Conservation (phyloP, 2,888 invertebrate species). For the Xestia rhomboidea region DNA sequence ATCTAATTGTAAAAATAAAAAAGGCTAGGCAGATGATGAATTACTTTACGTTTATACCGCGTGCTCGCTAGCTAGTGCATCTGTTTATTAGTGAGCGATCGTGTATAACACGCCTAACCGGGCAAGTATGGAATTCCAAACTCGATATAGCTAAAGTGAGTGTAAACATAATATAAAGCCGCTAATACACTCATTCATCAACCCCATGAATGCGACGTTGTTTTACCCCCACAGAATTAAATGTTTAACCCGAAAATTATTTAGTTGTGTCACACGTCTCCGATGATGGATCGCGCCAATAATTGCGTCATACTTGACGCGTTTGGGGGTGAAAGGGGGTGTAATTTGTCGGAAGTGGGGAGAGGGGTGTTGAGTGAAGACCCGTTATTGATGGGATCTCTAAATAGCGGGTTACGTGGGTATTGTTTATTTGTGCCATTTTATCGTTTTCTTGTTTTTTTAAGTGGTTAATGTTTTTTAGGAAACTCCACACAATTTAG, state of each 20-base stretch:
- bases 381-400: conserved; percentile 81
- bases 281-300: conserved; percentile 88
- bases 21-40: no score
- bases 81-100: neutral
- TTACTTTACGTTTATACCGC: neutral
- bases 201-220: conserved; percentile 65
- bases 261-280: conserved; percentile 87
- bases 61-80: neutral
- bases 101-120: neutral
- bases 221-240: conserved; percentile 70
- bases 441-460: neutral
- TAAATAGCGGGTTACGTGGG: conserved; percentile 64
- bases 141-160: conserved; percentile 18
- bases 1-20: no score
- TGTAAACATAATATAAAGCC: conserved; percentile 30
- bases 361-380: conserved; percentile 65
- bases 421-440: conserved; percentile 70
- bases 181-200: conserved; percentile 60
- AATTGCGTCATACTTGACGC: conserved; percentile 86
- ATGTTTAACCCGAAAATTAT: conserved; percentile 83
- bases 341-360: conserved; percentile 80
- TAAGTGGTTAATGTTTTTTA: neutral
- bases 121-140: neutral
- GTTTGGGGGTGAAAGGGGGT: conserved; percentile 64
- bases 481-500: neutral